Evolutionary conservation across 2,797 vertebrate genomes (phyloP), one percentile per base, ranked within the genome.

Genomic region (Aselliscus stoliczkanus): DNA sequence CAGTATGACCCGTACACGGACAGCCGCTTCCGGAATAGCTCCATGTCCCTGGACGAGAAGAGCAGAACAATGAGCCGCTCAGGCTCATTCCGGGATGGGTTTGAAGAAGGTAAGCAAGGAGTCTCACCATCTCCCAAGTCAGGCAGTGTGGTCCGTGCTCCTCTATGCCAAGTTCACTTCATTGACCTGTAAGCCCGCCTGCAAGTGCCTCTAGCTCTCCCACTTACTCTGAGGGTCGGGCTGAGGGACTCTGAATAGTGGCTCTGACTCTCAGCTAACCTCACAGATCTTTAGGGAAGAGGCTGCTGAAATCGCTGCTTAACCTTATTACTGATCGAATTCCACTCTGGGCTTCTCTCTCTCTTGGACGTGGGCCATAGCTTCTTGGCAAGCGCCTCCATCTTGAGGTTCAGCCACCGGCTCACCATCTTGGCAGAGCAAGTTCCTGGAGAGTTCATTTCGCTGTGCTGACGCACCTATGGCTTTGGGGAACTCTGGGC

Each of bases 41-140:
- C 99, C 87, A 99, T 99, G 99, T 99, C 99, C 0, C 98, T 99
- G 93, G 99, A 99, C 0, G 99, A 99, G 96, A 99, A 99, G 97
- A 99, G 99, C 15, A 98, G 99, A 87, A 99, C 99, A 72, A 99
- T 99, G 99, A 99, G 99, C 97, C 99, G 99, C 5, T 99, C 99
- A 0, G 99, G 99, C 47, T 99, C 99, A 11, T 99, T 99, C 98
- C 98, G 99, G 1, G 99, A 99, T 25, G 99, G 99, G 88, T 99
- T 99, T 39, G 99, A 99, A 97, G 99, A 99, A 99, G 99, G 99
- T 99, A 97, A 98, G 99, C 87, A 0, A 37, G 31, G 65, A 60
- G 47, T 6, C 12, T 39, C 11, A 0, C 23, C 13, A 0, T 67
- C 67, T 56, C 10, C 29, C 10, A 5, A 39, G 52, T 54, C 1